phyloP scores from a whole-genome alignment of 2,888 invertebrate genomes.

The Drosophila prostipennis region DNA sequence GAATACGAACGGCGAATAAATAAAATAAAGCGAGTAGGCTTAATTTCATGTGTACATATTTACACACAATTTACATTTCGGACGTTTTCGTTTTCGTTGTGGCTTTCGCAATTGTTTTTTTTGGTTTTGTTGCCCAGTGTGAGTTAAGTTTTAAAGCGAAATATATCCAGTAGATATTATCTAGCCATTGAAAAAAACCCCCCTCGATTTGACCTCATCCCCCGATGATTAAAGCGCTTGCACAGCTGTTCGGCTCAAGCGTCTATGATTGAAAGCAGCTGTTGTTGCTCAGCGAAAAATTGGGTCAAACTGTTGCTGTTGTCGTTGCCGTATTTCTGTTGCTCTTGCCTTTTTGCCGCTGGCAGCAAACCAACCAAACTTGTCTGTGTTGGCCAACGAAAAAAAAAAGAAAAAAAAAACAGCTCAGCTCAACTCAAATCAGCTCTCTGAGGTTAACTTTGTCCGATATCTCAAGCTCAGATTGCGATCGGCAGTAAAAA shows the following conservation, averaged over 20 bases:
- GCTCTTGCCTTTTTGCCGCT: slow-evolving; percentile 38
- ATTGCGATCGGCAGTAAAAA: slow-evolving; percentile 42
- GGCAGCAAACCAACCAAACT: slow-evolving; percentile 65
- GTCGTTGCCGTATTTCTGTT: slow-evolving; percentile 16
- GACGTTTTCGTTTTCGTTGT: slow-evolving; percentile 39
- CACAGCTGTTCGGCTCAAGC: slow-evolving; percentile 67
- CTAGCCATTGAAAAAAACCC: slow-evolving; percentile 19
- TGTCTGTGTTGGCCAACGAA: slow-evolving; percentile 68
- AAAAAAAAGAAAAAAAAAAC: slow-evolving; percentile 1
- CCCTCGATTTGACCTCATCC: slow-evolving; percentile 42
- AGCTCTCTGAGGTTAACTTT: slow-evolving; percentile 15
- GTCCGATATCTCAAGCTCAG: slow-evolving; percentile 42
- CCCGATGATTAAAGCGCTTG: slow-evolving; percentile 41
- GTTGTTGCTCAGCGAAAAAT: slow-evolving; percentile 52
- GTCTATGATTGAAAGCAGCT: slow-evolving; percentile 52
- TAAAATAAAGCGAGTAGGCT: slow-evolving; percentile 58
- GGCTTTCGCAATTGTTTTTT: slow-evolving; percentile 60
- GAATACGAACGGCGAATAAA: slow-evolving; percentile 39
- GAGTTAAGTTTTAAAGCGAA: not conserved
- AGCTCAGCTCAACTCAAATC: slow-evolving; percentile 11
- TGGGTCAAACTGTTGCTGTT: slow-evolving; percentile 71
- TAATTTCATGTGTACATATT: slow-evolving; percentile 57
- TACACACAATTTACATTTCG: slow-evolving; percentile 51
- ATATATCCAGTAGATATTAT: slow-evolving; percentile 3
- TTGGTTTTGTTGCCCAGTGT: slow-evolving; percentile 22